Conservation (phyloP, 2,888 invertebrate species). For the Azorinus chamasolen region DNA sequence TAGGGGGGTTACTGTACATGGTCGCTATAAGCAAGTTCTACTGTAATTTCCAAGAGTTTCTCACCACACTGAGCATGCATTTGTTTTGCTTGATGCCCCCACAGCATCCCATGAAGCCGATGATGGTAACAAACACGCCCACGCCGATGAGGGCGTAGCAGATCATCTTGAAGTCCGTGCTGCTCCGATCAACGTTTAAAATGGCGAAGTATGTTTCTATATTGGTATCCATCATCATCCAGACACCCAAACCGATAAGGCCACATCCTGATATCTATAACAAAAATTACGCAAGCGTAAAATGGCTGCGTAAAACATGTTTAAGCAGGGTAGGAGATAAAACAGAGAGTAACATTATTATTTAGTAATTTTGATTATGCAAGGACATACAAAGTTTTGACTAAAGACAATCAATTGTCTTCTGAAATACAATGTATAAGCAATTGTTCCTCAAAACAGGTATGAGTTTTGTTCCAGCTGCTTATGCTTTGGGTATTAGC, state of each 20-base stretch:
- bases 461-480: too few relatives aligned
- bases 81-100: conserved; percentile 46
- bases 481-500: too few relatives aligned
- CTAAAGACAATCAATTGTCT: too few relatives aligned
- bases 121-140: conserved; percentile 28
- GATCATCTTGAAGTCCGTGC: conserved; percentile 42
- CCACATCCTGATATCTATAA: conserved; percentile 45
- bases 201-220: conserved; percentile 58
- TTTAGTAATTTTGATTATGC: too few relatives aligned
- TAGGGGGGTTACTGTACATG: too few relatives aligned
- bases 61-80: conserved; percentile 47
- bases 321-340: too few relatives aligned
- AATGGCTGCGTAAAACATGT: too few relatives aligned
- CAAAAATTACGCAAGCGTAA: neutral
- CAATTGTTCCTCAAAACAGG: neutral
- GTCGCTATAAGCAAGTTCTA: too few relatives aligned
- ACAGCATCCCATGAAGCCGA: conserved; percentile 53
- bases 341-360: too few relatives aligned
- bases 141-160: conserved; percentile 47
- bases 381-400: too few relatives aligned
- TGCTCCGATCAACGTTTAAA: conserved; percentile 36
- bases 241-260: conserved; percentile 35
- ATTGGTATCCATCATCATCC: conserved; percentile 61
- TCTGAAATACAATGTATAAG: neutral
- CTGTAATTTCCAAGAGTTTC: too few relatives aligned